These are phyloP conservation scores for Leptinotarsa haldemani DNA, from an alignment of 2,888 invertebrate genomes.

Conservation along the genomic window DNA sequence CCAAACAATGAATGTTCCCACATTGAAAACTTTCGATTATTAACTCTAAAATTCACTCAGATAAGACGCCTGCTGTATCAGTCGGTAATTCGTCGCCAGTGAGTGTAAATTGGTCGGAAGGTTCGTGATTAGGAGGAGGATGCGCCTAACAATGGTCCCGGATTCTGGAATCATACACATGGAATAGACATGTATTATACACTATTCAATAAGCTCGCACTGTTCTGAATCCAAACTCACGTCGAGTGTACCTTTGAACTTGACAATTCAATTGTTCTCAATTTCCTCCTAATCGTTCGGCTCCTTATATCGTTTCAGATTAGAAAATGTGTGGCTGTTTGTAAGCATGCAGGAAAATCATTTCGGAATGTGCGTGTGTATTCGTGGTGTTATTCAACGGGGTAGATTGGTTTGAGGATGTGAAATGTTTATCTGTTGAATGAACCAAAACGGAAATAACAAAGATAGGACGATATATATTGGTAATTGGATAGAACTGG, in stretches of 20 bases:
- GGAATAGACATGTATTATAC: conserved; percentile 63
- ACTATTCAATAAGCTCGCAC: conserved; percentile 59
- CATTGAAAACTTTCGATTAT: conserved; percentile 9
- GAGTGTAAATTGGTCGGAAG: conserved; percentile 58
- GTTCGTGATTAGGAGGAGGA: conserved; percentile 58
- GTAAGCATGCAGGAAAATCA: conserved; percentile 9
- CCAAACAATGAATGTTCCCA: conserved; percentile 15
- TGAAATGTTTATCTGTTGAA: neutral
- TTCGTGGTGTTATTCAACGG: neutral
- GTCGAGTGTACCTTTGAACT: conserved; percentile 63
- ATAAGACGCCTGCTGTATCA: conserved; percentile 18
- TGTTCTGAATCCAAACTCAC: conserved; percentile 57
- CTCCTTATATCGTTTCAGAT: conserved; percentile 44
- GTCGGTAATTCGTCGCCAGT: conserved; percentile 24
- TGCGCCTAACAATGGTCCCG: conserved; percentile 61
- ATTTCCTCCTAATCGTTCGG: conserved; percentile 54
- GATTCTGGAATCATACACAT: conserved; percentile 63
- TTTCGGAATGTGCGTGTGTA: neutral
- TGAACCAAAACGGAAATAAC: no score
- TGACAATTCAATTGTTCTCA: conserved; percentile 64
- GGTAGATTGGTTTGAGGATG: neutral
- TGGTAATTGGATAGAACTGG: no score
- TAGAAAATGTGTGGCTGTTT: conserved; percentile 42
- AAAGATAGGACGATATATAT: no score
- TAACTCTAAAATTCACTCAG: conserved; percentile 1